Conservation (phyloP, 2,888 invertebrate species). For the Lamellibrachia satsuma region DNA sequence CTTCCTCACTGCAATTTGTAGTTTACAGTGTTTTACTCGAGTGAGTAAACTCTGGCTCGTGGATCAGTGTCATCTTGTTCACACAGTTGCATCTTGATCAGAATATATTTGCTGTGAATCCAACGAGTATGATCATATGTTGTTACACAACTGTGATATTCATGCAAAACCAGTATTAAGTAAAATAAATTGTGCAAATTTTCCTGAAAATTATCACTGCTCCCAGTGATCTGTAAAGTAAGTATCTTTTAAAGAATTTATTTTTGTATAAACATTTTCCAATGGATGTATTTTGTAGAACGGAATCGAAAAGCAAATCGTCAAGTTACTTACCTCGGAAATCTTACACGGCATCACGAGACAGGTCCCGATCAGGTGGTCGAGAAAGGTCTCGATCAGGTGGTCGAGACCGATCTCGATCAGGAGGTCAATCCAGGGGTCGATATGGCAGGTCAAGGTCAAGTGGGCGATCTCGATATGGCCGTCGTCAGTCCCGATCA, state of each 20-base stretch:
- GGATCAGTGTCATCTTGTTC: neutral
- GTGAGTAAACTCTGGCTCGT: neutral
- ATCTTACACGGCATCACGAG: neutral
- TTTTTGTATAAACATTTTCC: neutral
- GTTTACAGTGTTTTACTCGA: neutral
- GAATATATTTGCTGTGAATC: neutral
- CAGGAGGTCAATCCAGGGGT: slow-evolving; percentile 31
- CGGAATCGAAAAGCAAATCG: neutral
- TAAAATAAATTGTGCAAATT: neutral
- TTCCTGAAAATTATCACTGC: neutral
- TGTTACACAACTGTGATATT: neutral
- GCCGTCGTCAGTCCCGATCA: slow-evolving; percentile 43
- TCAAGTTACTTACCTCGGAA: neutral
- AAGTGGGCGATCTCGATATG: slow-evolving; percentile 17
- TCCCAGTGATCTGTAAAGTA: neutral
- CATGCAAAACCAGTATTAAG: neutral
- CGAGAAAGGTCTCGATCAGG: slow-evolving; percentile 26
- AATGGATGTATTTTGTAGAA: neutral
- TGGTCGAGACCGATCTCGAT: slow-evolving; percentile 31
- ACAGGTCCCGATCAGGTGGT: slow-evolving; percentile 28
- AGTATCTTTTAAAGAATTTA: neutral
- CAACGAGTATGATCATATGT: neutral
- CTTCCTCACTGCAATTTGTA: neutral
- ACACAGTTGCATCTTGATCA: neutral
- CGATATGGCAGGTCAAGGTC: slow-evolving; percentile 42